Evolutionary conservation across 1,140 invertebrate genomes (phyloP).

Genomic region (Drosophila quadrilineata): DNA sequence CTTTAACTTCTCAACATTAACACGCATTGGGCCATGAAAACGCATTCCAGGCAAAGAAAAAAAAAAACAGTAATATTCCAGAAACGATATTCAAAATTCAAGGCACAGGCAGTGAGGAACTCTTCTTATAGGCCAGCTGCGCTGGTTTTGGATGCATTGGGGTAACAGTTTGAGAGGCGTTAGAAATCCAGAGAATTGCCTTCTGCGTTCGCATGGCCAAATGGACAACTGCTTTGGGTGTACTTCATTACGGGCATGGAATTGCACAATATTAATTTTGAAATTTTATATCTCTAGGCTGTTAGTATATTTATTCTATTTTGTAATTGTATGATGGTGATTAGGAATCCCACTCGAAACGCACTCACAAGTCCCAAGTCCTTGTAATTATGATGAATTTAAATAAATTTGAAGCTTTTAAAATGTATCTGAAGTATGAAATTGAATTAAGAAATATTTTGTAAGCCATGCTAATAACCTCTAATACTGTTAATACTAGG

Average conservation of each 20-base stretch:
- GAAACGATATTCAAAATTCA: too few species aligned
- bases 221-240: constrained; percentile 9
- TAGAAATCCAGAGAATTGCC: constrained; percentile 6
- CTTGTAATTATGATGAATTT: not conserved
- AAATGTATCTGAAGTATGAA: too few species aligned
- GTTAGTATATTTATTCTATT: constrained; percentile 25
- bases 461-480: too few species aligned
- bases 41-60: constrained; percentile 12
- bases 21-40: constrained; percentile 29
- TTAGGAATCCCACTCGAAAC: not conserved
- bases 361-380: not conserved
- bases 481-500: not conserved
- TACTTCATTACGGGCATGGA: constrained; percentile 11
- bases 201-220: constrained; percentile 36
- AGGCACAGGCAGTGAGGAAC: too few species aligned
- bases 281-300: constrained; percentile 14
- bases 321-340: constrained; percentile 13
- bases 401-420: too few species aligned
- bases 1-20: constrained; percentile 8
- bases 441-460: too few species aligned
- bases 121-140: too few species aligned
- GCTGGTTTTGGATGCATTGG: not conserved
- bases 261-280: constrained; percentile 1
- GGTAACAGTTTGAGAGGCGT: not conserved
- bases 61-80: too few species aligned